Percentiles rank a stretch among this genome's conserved stretches.
These are phyloP conservation scores for Sardina pilchardus DNA, from an alignment of 2,113 vertebrate genomes.

Conservation along the genomic window DNA sequence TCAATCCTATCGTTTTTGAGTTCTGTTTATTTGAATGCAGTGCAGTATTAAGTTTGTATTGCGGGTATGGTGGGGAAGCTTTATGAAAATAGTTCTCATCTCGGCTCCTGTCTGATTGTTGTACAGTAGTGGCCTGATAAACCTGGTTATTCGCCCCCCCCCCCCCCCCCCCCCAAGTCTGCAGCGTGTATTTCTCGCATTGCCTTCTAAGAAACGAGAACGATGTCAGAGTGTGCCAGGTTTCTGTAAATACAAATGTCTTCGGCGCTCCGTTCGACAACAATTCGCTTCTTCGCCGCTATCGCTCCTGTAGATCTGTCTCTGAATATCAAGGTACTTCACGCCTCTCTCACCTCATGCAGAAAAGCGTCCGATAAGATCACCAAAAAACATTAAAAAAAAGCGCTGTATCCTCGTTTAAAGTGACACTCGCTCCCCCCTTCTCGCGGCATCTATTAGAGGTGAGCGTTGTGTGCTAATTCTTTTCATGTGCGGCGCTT, in stretches of 20 bases:
- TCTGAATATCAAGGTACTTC: slow-evolving; percentile 63
- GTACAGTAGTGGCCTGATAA: not conserved
- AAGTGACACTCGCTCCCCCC: slow-evolving; percentile 62
- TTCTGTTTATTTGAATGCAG: not conserved
- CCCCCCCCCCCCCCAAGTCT: not conserved
- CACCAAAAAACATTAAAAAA: slow-evolving; percentile 53
- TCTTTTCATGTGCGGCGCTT: slow-evolving; percentile 76
- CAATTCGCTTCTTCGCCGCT: not conserved
- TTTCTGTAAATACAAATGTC: not conserved
- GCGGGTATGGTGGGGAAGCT: not conserved
- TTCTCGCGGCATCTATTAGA: slow-evolving; percentile 67
- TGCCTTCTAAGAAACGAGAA: not conserved
- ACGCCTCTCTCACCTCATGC: slow-evolving; percentile 66
- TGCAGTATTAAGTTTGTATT: not conserved
- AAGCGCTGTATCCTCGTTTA: slow-evolving; percentile 70
- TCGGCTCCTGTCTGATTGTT: not conserved
- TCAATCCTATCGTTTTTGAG: not conserved
- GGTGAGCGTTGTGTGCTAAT: slow-evolving; percentile 71
- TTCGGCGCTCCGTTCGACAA: not conserved
- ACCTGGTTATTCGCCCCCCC: not conserved
- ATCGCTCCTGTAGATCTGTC: not conserved
- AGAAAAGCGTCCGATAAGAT: slow-evolving; percentile 72
- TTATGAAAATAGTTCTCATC: not conserved
- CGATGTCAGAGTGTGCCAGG: not conserved
- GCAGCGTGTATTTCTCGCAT: not conserved